Evolutionary conservation across 2,888 invertebrate species (phyloP).

Genomic region (Ferdinandea cuprea): DNA sequence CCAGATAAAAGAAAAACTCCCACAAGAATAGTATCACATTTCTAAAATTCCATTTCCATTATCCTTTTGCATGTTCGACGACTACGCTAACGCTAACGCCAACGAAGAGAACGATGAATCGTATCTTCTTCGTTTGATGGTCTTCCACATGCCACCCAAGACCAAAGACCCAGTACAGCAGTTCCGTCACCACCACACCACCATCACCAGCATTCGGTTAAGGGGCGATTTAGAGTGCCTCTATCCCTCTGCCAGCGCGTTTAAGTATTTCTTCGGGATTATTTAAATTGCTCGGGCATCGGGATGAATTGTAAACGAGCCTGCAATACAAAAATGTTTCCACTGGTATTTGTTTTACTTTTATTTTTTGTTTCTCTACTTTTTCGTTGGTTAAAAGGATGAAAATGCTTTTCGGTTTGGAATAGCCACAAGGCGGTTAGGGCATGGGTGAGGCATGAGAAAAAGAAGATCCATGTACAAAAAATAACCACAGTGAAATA

Average conservation of each 20-base stretch:
- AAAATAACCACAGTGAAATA: constrained; percentile 30
- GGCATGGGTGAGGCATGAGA: constrained; percentile 46
- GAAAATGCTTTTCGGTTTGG: constrained; percentile 65
- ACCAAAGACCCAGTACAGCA: not conserved
- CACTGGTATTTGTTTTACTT: constrained; percentile 26
- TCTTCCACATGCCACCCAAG: constrained; percentile 3
- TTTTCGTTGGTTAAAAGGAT: constrained; percentile 53
- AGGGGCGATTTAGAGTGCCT: constrained; percentile 71
- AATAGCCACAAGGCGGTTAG: constrained; percentile 48
- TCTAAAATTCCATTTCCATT: constrained; percentile 68
- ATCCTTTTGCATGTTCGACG: constrained; percentile 60
- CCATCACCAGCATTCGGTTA: constrained; percentile 53
- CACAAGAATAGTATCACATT: constrained; percentile 64
- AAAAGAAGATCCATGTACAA: constrained; percentile 21
- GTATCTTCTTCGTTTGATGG: not conserved
- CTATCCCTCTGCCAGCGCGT: constrained; percentile 50
- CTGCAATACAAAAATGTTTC: constrained; percentile 72
- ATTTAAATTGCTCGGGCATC: constrained; percentile 76
- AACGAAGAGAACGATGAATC: constrained; percentile 21
- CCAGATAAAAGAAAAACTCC: constrained; percentile 16
- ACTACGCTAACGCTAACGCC: constrained; percentile 16
- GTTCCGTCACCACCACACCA: not conserved
- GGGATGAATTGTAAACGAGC: constrained; percentile 76
- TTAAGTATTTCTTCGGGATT: constrained; percentile 76
- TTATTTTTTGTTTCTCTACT: constrained; percentile 2